Evolutionary conservation across 2,797 vertebrate genomes (phyloP).

Genomic region (Pangasius krempfi): DNA sequence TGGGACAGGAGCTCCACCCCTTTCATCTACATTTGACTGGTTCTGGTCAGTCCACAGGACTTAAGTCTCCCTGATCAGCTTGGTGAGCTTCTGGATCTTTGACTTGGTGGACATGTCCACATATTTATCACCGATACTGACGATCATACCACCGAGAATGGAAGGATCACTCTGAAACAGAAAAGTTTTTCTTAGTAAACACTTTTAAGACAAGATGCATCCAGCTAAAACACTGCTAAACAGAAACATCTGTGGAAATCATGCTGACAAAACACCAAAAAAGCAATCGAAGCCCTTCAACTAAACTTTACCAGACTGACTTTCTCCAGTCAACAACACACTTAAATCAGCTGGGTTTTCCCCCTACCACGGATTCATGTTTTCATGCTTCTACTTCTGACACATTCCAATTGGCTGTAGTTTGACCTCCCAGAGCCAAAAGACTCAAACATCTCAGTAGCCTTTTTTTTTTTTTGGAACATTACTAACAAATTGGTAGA

Average conservation of each 20-base stretch:
- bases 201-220: not conserved
- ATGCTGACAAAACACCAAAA: not conserved
- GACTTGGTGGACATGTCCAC: slow-evolving; percentile 86
- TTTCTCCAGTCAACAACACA: not conserved
- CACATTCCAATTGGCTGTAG: too few relatives aligned
- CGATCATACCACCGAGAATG: slow-evolving; percentile 95
- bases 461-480: not conserved
- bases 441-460: not conserved
- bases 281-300: not conserved
- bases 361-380: not conserved
- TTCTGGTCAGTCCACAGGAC: slow-evolving; percentile 70
- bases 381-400: too few relatives aligned
- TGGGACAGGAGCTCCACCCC: slow-evolving; percentile 28
- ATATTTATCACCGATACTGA: slow-evolving; percentile 90
- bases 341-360: not conserved
- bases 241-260: not conserved
- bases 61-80: slow-evolving; percentile 83
- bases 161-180: slow-evolving; percentile 80
- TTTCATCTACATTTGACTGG: slow-evolving; percentile 49
- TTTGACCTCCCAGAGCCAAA: too few relatives aligned
- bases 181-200: not conserved
- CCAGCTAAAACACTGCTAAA: not conserved
- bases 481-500: not conserved
- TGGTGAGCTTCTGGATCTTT: slow-evolving; percentile 93
- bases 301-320: not conserved